Base-by-base conservation (phyloP, 2,113 vertebrate genomes). In the Thomomys bottae region DNA sequence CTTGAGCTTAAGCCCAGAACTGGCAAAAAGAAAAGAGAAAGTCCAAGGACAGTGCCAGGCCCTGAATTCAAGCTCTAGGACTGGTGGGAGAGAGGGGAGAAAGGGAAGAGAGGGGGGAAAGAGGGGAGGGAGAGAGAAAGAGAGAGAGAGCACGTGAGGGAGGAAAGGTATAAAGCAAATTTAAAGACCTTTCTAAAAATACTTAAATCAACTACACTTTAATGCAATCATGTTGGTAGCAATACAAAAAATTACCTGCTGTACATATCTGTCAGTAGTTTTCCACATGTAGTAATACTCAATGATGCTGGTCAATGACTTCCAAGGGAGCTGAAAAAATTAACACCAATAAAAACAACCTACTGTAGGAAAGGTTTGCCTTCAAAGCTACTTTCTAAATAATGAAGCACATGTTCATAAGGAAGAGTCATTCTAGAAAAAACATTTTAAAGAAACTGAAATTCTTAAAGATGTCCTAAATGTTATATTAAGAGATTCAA, bases 281-380 rank as follows among this genome's bases (percentile, higher is more conserved):
- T 99, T 99, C 99, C 99, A 99, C 99, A 99, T 99, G 97, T 99
- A 99, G 96, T 99, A 99, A 98, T 99, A 99, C 93, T 99, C 99
- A 97, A 99, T 99, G 98, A 99, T 99, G 97, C 99, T 99, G 88
- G 99, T 99, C 98, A 99, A 96, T 0, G 99, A 99, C 97, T 99
- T 99, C 99, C 99, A 99, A 18, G 99, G 99, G 73, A 99, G 98
- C 99, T 99, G 97, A 95, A 98, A 98, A 92, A 91, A 96, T 20
- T 73, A 84, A 87, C 84, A 80, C 6, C 28, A 89, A 93, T 97
- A 83, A 92, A 94, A 96, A 79, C 67, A 88, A 85, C 28, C 24
- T 64, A 84, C 12, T n/a, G 24, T 23, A 93, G 24, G 45, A 83
- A 92, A 20, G 28, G 1, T 17, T 87, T 77, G 71, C 77, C 40